These are phyloP conservation scores for Chiroxiphia lanceolata DNA, from an alignment of 2,797 vertebrate species.

Conservation along the genomic window DNA sequence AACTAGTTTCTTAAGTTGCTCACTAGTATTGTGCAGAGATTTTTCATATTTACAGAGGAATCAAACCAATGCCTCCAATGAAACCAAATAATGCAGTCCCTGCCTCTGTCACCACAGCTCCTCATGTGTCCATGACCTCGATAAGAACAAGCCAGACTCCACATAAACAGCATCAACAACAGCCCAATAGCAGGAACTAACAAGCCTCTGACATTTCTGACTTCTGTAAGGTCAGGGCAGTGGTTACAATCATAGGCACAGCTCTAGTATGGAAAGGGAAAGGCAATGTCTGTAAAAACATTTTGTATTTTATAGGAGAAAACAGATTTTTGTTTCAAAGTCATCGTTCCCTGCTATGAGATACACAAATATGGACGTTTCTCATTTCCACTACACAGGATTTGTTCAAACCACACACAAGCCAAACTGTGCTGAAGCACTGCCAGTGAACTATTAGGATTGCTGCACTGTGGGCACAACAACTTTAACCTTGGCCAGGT, in stretches of 20 bases:
- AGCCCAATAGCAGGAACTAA: background rate
- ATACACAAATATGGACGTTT: background rate
- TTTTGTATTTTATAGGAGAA: background rate
- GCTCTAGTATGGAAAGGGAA: background rate
- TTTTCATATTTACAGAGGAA: background rate
- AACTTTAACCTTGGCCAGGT: background rate
- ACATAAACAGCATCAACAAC: background rate
- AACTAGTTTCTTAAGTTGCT: background rate
- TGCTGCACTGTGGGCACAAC: background rate
- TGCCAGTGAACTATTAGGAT: background rate
- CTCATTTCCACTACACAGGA: conserved; percentile 26
- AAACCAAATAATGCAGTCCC: background rate
- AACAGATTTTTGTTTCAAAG: background rate
- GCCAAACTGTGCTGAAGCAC: conserved; percentile 4
- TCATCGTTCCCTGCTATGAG: background rate
- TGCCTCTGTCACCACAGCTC: background rate
- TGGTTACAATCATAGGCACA: background rate
- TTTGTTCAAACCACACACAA: conserved; percentile 11
- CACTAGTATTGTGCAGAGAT: background rate
- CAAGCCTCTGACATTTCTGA: background rate
- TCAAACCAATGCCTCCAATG: background rate
- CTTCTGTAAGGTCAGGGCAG: background rate
- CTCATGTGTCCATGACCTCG: background rate
- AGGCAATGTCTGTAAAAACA: background rate
- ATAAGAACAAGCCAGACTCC: background rate